Base-by-base conservation (phyloP, 2,888 invertebrate genomes). In the Catocala sponsa region DNA sequence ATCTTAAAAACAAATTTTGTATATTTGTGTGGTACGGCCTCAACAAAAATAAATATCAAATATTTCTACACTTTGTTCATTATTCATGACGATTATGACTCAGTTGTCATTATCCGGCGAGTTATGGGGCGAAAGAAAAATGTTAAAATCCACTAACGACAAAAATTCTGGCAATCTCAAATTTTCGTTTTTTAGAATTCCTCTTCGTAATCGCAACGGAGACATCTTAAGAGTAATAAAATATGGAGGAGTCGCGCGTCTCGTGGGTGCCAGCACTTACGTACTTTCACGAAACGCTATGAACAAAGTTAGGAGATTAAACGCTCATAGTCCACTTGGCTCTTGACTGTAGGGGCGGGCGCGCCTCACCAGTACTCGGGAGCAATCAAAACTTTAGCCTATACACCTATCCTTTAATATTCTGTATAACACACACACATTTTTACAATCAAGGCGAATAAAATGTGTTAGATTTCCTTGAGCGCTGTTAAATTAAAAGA, bases 361-460 rank as follows among this genome's bases (percentile, higher is more conserved):
- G 57, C 25, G 55, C 55, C 55, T 55, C 62, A 65, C 73, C 58
- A 70, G 60, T 65, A 72, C 68, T 67, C 54, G 71, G 73, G 79
- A 79, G 76, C 82, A 82, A 86, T 86, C 81, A 79, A 82, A 87
- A 87, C 78, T 87, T 84, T 63, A 64, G 68, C 74, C 56, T 59
- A 61, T 59, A 50, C 56, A 66, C 59, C 38, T 52, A 43, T 38
- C 51, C 60, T 55, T 66, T 44, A 6, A 7, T 38, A 38, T 38
- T 38, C 35, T 38, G 0, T 38, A 5, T 9, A 38, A 6, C 9
- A 7, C 35, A 6, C 35, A 6, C 9, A 38, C 35, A 38, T 38
- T 38, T 38, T 38, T 38, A 38, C 9, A 38, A 7, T 38, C 7
- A 9, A 38, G 6, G 35, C 4, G 9, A 38, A 6, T 38, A 38